Conservation (phyloP, 2,113 vertebrate species). For the Barnardius zonarius region DNA sequence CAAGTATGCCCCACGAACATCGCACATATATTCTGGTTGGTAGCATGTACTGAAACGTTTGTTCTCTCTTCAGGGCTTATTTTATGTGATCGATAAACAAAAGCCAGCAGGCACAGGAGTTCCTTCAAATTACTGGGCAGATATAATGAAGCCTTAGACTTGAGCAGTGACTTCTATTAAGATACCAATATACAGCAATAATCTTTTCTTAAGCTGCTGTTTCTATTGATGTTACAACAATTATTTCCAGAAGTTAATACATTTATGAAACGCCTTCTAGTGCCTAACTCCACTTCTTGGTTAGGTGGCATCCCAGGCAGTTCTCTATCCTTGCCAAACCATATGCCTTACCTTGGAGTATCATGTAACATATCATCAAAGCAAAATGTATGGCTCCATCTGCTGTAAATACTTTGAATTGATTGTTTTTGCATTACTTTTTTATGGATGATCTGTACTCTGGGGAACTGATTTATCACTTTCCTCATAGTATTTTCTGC, state of each 20-base stretch:
- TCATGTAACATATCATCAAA: neutral
- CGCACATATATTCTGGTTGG: no score
- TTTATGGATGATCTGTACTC: neutral
- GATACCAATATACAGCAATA: neutral
- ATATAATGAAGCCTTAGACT: neutral
- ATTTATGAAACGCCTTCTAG: neutral
- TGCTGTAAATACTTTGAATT: conserved; percentile 59
- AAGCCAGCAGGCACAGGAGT: neutral
- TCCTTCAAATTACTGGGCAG: neutral
- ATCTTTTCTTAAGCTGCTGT: neutral
- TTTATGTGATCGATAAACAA: neutral
- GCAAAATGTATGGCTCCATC: conserved; percentile 67
- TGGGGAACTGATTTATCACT: neutral
- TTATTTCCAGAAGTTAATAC: neutral
- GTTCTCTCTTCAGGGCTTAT: neutral
- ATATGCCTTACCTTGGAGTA: neutral
- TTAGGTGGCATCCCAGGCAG: neutral
- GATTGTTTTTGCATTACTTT: neutral
- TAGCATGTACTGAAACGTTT: neutral
- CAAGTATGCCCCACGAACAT: neutral
- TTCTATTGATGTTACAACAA: neutral
- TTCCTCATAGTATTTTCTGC: neutral
- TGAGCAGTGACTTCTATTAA: neutral
- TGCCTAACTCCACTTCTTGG: neutral
- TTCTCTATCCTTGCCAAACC: neutral